A percentile compares a stretch with the other conserved stretches of the same genome.
These are phyloP conservation scores for Otolemur garnettii DNA, from an alignment of 2,113 vertebrate genomes.

Conservation along the genomic window DNA sequence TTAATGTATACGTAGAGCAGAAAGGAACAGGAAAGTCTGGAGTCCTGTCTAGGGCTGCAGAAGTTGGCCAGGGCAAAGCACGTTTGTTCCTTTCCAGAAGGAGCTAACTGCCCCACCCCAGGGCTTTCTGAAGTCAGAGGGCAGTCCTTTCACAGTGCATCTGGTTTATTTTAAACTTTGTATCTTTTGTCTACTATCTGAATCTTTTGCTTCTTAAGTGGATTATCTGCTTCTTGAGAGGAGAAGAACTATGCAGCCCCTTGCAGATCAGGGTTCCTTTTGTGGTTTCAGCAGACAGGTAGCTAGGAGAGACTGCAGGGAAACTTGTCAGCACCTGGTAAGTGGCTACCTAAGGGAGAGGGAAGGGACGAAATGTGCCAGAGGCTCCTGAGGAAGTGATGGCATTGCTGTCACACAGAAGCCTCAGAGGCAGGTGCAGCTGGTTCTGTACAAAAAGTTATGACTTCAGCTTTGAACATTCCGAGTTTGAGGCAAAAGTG, in stretches of 20 bases:
- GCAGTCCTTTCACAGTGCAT: background rate
- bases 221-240: background rate
- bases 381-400: background rate
- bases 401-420: background rate
- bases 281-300: background rate
- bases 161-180: background rate
- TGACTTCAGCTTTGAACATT: background rate
- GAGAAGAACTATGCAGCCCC: background rate
- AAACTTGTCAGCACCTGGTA: background rate
- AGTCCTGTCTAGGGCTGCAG: background rate
- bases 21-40: background rate
- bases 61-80: background rate
- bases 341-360: background rate
- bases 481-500: conserved; percentile 24
- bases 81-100: background rate
- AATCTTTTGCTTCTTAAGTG: conserved; percentile 15
- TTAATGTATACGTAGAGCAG: background rate
- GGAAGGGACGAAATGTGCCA: conserved; percentile 12
- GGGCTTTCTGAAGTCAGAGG: background rate
- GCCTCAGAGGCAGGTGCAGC: background rate
- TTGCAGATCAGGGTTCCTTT: background rate
- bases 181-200: conserved; percentile 12
- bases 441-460: background rate
- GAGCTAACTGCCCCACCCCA: background rate
- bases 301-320: background rate